Evolutionary conservation across 2,888 invertebrate genomes (phyloP).

Genomic region (Oxycera nigricornis): DNA sequence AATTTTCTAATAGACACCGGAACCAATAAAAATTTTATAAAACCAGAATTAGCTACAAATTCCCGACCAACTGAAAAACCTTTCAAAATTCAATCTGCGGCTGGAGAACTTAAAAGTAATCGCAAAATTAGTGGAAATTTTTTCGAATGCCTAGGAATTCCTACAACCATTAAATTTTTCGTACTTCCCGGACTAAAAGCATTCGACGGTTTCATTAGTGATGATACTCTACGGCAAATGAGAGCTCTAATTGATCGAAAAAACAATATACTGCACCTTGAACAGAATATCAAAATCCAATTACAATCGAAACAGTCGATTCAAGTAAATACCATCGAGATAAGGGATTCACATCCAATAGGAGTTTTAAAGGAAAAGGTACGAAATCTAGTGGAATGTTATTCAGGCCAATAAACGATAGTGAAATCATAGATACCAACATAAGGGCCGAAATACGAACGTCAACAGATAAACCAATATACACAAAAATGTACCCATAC

Average conservation of each 20-base stretch:
- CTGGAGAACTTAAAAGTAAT: not conserved
- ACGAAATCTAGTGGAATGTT: not conserved
- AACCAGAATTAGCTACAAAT: not conserved
- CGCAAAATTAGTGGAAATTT: conserved; percentile 2
- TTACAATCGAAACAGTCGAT: conserved; percentile 8
- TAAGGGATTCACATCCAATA: conserved; percentile 1
- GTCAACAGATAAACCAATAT: no score
- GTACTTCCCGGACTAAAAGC: conserved; percentile 36
- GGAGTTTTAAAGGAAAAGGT: not conserved
- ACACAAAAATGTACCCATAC: not conserved
- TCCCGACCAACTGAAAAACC: not conserved
- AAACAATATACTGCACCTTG: conserved; percentile 39
- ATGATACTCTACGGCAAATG: conserved; percentile 43
- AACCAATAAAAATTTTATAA: conserved; percentile 10
- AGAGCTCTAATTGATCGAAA: conserved; percentile 45
- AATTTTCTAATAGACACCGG: conserved; percentile 3
- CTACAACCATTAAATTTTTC: conserved; percentile 37
- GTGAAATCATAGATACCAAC: not conserved
- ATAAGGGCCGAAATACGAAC: no score
- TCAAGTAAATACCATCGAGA: conserved; percentile 32
- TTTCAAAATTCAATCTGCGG: conserved; percentile 15
- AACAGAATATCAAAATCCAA: not conserved
- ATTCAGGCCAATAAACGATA: not conserved
- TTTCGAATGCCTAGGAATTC: conserved; percentile 26
- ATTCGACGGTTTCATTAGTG: conserved; percentile 41